Conservation (phyloP, 2,888 invertebrate species). For the Paralinhomoeus sp. region DNA sequence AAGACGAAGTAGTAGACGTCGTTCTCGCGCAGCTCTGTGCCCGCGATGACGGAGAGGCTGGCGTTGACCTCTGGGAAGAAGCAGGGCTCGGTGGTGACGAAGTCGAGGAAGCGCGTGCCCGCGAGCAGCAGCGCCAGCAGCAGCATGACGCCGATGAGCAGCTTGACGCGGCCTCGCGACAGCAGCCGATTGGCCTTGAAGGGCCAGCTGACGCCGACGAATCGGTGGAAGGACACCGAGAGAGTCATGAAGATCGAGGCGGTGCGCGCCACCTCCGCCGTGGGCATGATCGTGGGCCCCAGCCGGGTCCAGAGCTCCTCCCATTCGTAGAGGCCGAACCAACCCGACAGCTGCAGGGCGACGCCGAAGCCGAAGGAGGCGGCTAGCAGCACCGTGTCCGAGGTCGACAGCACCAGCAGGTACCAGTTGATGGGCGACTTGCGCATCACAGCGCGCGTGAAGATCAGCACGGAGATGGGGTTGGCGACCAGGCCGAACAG, state of each 20-base stretch:
- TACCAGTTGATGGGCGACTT: slow-evolving; percentile 23
- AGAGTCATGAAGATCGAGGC: slow-evolving; percentile 33
- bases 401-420: background rate
- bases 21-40: no score
- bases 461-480: slow-evolving; percentile 15
- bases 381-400: background rate
- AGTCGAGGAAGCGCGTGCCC: no score
- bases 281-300: slow-evolving; percentile 5
- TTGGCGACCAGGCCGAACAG: slow-evolving; percentile 8
- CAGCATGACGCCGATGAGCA: background rate
- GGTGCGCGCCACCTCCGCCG: slow-evolving; percentile 1
- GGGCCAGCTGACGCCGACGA: slow-evolving; percentile 31
- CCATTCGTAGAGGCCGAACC: background rate
- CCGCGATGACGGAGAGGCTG: no score
- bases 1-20: no score
- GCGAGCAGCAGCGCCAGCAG: no score
- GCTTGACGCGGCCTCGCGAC: background rate
- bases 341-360: background rate
- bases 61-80: no score
- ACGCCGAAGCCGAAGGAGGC: background rate
- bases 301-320: slow-evolving; percentile 10
- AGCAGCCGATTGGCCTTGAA: slow-evolving; percentile 18
- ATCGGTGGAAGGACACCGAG: slow-evolving; percentile 51
- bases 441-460: slow-evolving; percentile 19
- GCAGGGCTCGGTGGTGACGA: no score